Base-by-base conservation (phyloP, 1,140 invertebrate genomes). In the Dinoponera quadriceps region DNA sequence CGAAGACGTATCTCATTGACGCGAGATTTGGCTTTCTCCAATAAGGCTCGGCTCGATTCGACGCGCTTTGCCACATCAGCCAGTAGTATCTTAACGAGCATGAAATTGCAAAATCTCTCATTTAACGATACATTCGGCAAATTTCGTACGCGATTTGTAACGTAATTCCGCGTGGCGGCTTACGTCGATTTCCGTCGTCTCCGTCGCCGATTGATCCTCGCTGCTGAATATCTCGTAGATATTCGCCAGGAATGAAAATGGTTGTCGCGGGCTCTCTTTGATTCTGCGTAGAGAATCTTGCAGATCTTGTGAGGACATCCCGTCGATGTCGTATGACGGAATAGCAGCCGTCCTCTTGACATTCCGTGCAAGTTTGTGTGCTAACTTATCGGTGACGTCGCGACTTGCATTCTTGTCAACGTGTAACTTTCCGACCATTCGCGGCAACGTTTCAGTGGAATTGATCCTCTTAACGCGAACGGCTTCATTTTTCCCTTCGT, bases 191-290 rank as follows among this genome's bases (percentile, higher is more conserved):
- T 90, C 89, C 11, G 87, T 51, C 22, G 55, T 38, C 25, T 75
- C 44, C 0, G 25, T 29, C 3, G 49, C 60, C 1, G 25, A 59
- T n/a, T 81, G 29, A 54, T 83, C 38, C 29, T 83, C 54, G 27
- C 49, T 22, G 22, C 9, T n/a, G 44, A 71, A 63, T n/a, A 85
- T 69, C 9, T 86, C 49, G 3, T 85, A 60, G 73, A 92, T 80
- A 55, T 89, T 66, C 2, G 55, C 75, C 49, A 91, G 80, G 82
- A 92, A 92, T 29, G 73, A 59, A 54, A 87, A 91, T 14, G 89
- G 91, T 65, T 91, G 82, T 11, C 51, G 57, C 1, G 88, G 80
- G 78, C 85, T 84, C 63, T 90, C 77, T 57, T 74, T 87, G 18
- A 85, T 72, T 63, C 80, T 84, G 54, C 66, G 1, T 22, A 91